Conservation (phyloP, 2,113 vertebrate species). For the Pomatostomus ruficeps region DNA sequence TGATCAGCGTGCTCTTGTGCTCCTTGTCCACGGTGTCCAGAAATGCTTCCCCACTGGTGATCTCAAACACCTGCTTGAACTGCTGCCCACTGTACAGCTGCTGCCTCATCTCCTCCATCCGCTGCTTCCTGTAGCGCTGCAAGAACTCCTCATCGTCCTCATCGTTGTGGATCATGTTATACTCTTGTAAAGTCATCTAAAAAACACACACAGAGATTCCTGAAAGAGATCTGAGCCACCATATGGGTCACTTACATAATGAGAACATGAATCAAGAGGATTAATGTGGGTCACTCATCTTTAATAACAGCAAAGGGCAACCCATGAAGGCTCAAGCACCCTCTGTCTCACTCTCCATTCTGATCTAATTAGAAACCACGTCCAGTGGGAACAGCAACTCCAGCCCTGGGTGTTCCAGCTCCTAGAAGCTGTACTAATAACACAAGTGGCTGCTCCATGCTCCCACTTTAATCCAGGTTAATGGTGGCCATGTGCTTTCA, state of each 20-base stretch:
- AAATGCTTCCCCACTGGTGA: constrained; percentile 86
- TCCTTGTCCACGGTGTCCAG: constrained; percentile 91
- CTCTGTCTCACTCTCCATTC: background rate
- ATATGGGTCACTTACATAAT: background rate
- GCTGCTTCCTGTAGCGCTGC: constrained; percentile 91
- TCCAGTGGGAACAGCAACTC: background rate
- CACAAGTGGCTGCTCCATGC: background rate
- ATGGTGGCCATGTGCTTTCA: background rate
- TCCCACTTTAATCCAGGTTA: constrained; percentile 21
- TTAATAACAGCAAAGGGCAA: background rate
- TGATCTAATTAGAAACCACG: background rate
- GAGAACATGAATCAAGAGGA: background rate
- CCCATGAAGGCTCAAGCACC: background rate
- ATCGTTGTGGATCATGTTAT: constrained; percentile 79
- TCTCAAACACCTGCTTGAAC: constrained; percentile 86
- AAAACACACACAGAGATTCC: background rate
- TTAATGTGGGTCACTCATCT: constrained; percentile 7
- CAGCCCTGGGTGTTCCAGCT: background rate
- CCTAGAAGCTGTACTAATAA: background rate
- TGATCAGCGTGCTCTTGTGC: constrained; percentile 83
- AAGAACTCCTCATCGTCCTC: constrained; percentile 90
- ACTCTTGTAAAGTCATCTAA: constrained; percentile 90
- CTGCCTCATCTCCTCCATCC: constrained; percentile 93
- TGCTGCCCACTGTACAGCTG: constrained; percentile 85
- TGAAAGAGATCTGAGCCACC: background rate